Evolutionary conservation across 2,888 invertebrate genomes (phyloP), one percentile per base, ranked within the genome.

Genomic region (Protophormia terraenovae): DNA sequence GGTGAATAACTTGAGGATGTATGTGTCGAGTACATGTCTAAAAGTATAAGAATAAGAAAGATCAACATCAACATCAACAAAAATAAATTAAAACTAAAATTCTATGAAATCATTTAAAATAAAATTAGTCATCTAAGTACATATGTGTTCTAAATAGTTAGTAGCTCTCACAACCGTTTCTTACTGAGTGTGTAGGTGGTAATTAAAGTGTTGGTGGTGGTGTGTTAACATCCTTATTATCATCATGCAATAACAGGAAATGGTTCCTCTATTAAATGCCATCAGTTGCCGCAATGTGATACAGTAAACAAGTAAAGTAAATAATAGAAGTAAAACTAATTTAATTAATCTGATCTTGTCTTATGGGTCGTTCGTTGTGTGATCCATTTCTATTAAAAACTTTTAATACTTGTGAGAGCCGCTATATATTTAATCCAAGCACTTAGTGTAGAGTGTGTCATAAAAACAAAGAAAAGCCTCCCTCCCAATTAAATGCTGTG

Each of bases 1-100:
- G 93, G 93, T 88, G 93, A 93, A 86, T 92, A 93, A 85, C 92
- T 93, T 85, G 92, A 92, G 67, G 93, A 93, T 87, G 93, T 93
- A 88, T 93, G 93, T 72, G 93, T 92, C 77, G 93, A 93, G 87
- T 92, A 93, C 89, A 93, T 91, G 88, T 93, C 93, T 93, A 89
- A 12, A 88, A 90, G 75, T 53, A 66, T 55, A 64, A 78, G 38
- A 69, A 53, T 38, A 60, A 35, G 41, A 64, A 19, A 45, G 10
- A 27, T n/a, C n/a, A n/a, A n/a, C n/a, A n/a, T n/a, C n/a, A n/a
- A n/a, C n/a, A n/a, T n/a, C n/a, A 27, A 55, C 10, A 24, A 69
- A 35, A 27, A 47, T 38, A 45, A 38, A 55, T 53, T 53, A 58
- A 35, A 45, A 55, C 10, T 32, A 47, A 0, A 35, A 50, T 69